These are phyloP conservation scores for Microplitis manilae DNA, from an alignment of 2,888 invertebrate genomes.

Conservation along the genomic window DNA sequence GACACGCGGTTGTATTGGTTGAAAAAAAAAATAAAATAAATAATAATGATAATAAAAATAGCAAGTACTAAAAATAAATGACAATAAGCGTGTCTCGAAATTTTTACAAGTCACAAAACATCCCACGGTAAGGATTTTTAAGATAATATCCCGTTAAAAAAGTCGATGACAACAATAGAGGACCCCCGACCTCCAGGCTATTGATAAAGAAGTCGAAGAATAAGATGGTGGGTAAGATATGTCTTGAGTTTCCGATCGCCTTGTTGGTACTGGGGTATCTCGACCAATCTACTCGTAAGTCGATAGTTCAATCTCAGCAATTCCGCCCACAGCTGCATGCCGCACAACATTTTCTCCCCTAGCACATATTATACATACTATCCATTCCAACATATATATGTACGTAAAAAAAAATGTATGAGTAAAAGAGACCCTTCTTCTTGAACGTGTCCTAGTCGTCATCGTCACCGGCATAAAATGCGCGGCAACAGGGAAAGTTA, in stretches of 20 bases:
- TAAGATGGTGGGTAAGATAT: constrained; percentile 40
- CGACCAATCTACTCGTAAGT: constrained; percentile 39
- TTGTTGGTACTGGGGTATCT: constrained; percentile 22
- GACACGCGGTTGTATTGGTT: no score
- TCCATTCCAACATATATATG: not conserved
- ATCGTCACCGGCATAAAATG: constrained; percentile 36
- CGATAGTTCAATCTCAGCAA: constrained; percentile 43
- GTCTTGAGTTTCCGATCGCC: constrained; percentile 9
- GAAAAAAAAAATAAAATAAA: no score
- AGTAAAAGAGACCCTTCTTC: constrained; percentile 22
- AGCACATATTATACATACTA: not conserved
- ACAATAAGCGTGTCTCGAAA: constrained; percentile 11
- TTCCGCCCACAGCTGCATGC: constrained; percentile 40
- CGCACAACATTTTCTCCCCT: constrained; percentile 31
- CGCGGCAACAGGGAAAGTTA: constrained; percentile 35
- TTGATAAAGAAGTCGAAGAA: constrained; percentile 42
- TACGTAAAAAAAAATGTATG: not conserved
- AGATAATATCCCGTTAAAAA: constrained; percentile 27
- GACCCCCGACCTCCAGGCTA: constrained; percentile 31
- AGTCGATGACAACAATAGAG: constrained; percentile 40
- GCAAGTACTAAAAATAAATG: constrained; percentile 13
- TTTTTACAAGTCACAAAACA: constrained; percentile 24
- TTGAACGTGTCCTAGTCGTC: constrained; percentile 36
- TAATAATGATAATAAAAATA: constrained; percentile 10
- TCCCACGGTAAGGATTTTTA: constrained; percentile 22